Base-by-base conservation (phyloP, 2,797 vertebrate species). In the Diplodus puntazzo region DNA sequence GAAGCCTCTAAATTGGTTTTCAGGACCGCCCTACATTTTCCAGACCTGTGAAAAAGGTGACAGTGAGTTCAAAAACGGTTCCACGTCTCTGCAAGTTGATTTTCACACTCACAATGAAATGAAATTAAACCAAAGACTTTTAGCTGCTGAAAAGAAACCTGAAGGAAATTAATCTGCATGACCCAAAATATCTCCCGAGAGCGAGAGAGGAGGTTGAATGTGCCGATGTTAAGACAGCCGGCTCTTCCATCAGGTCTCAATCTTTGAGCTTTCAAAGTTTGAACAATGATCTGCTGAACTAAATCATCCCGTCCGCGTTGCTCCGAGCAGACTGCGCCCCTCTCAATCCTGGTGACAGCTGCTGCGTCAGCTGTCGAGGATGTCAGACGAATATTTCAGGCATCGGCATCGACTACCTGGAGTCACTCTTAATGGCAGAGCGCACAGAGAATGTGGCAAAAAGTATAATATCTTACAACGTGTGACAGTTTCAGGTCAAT, bases 331-430 rank as follows among this genome's bases (percentile, higher is more conserved):
- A 45, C n/a, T 23, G 34, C 50, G 34, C 52, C 46, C 46, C 58
- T 63, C 58, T 86, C 83, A 34, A 4, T 79, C 39, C 67, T 27
- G 49, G 16, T 65, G 69, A 82, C 75, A 81, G 75, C 59, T 74
- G 81, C 85, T 71, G 73, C 6, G 50, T 81, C 83, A 81, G 30
- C 17, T 61, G 45, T 61, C 8, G 2, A 60, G 62, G 30, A 42
- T 46, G 52, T 59, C 55, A 20, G 4, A 45, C 25, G 69, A 75
- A 67, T 69, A 79, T 77, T 69, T 69, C 58, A 62, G 30, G 43
- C 58, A 25, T 68, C 45, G 25, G 70, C 45, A 11, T 17, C 21
- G 13, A n/a, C 45, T 2, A 46, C 54, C 43, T 9, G 30, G 14
- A 27, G 52, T 27, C 16, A 18, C 48, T 67, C 58, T 55, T 58